These are phyloP conservation scores for Malthinus seriepunctatus DNA, from an alignment of 2,888 invertebrate species.

Conservation along the genomic window DNA sequence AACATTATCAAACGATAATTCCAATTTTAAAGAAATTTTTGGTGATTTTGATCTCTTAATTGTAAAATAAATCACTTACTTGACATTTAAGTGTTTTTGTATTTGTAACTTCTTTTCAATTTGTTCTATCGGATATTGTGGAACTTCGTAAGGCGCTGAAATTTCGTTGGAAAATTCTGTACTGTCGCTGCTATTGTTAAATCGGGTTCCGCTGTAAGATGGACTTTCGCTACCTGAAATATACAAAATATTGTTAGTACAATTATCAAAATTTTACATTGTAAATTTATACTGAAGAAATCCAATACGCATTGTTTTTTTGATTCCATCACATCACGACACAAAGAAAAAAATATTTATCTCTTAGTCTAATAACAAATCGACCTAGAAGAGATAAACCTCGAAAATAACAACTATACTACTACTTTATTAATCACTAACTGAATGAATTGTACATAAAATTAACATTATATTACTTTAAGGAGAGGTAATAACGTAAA, in stretches of 20 bases:
- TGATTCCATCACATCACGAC: not conserved
- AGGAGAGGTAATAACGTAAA: not conserved
- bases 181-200: slow-evolving; percentile 58
- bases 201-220: slow-evolving; percentile 53
- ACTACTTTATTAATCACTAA: not conserved
- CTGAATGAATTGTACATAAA: slow-evolving; percentile 3
- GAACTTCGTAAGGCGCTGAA: slow-evolving; percentile 95
- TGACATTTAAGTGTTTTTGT: slow-evolving; percentile 79
- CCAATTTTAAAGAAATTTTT: too few relatives aligned
- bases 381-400: not conserved
- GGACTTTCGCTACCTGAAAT: slow-evolving; percentile 75
- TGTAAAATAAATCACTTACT: slow-evolving; percentile 63
- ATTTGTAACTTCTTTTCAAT: slow-evolving; percentile 91
- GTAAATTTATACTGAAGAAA: not conserved
- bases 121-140: slow-evolving; percentile 97
- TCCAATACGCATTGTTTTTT: not conserved
- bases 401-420: not conserved
- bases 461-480: slow-evolving; percentile 4
- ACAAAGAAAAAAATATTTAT: not conserved
- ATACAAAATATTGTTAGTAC: slow-evolving; percentile 23
- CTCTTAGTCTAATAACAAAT: not conserved
- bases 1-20: too few relatives aligned
- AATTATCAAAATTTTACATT: not conserved
- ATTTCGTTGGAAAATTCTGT: slow-evolving; percentile 78
- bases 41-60: not conserved